Conservation (phyloP, 2,797 vertebrate species). For the Tamandua tetradactyla region DNA sequence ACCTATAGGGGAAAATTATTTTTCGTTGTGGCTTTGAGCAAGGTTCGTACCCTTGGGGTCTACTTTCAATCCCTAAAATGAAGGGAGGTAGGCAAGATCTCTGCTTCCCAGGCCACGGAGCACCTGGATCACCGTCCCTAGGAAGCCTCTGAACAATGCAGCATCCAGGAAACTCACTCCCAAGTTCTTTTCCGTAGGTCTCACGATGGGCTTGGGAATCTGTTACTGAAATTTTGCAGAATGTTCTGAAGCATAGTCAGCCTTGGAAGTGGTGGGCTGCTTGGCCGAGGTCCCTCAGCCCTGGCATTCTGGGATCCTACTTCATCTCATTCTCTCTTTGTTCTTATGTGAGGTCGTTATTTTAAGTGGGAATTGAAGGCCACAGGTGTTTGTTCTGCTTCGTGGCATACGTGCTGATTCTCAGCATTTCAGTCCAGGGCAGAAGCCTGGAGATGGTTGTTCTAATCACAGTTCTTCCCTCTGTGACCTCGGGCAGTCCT, state of each 20-base stretch:
- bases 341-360: background rate
- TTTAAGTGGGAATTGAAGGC: background rate
- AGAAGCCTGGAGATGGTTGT: background rate
- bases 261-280: background rate
- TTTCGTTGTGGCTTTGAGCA: background rate
- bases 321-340: background rate
- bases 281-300: background rate
- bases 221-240: background rate
- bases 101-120: background rate
- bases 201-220: background rate
- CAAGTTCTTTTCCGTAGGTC: background rate
- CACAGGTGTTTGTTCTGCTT: background rate
- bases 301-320: background rate
- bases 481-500: background rate
- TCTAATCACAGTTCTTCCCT: background rate
- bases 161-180: background rate
- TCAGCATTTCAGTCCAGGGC: background rate
- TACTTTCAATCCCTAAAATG: background rate
- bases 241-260: background rate
- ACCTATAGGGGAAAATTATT: background rate
- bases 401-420: background rate
- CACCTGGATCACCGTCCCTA: background rate
- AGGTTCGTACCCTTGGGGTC: background rate
- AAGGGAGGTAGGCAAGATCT: background rate
- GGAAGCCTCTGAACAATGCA: background rate